Base-by-base conservation (phyloP, 2,797 vertebrate genomes). In the Pyrocephalus nanus region DNA sequence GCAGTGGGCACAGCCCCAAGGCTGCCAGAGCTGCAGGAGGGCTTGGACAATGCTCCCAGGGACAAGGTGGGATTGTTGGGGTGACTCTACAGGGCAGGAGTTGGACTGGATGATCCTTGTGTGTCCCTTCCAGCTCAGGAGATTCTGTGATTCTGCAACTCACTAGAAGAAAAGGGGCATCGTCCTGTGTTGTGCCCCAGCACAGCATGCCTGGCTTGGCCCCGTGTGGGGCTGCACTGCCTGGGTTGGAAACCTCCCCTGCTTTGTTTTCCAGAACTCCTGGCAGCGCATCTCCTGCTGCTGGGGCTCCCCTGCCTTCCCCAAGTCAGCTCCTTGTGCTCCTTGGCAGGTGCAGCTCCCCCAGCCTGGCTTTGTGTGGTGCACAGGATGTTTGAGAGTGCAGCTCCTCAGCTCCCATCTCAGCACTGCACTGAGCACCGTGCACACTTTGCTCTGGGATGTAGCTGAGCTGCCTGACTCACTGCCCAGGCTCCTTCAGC, bases 161-260 rank as follows among this genome's bases (percentile, higher is more conserved):
- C 54, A 36, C 50, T 23, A 38, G 32, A 22, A 48, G 67, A n/a
- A 51, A 16, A 48, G 27, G 25, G 19, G 15, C 47, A 11, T 47
- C 3, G 1, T 30, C 38, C 20, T 8, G 5, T 34, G 16, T 5
- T 14, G 61, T 55, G 61, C 50, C 42, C 42, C 42, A 48, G 48
- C 32, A 15, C 29, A 18, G 25, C 1, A 0, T 36, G 47, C 30
- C 66, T 0, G 2, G 48, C 54, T 43, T 2, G 2, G 13, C 7
- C 1, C 32, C 2, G 5, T 9, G 26, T 0, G 1, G 15, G 38
- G 34, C 76, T 66, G 48, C 2, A 1, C 15, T 4, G 4, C 3
- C 21, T 22, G n/a, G 6, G 5, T 45, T 71, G 7, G 4, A 57
- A 77, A 30, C 51, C 16, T 47, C 58, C 12, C 34, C 0, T 0